These are phyloP conservation scores for Dermatemys mawii DNA, from an alignment of 2,113 vertebrate genomes.

Conservation along the genomic window DNA sequence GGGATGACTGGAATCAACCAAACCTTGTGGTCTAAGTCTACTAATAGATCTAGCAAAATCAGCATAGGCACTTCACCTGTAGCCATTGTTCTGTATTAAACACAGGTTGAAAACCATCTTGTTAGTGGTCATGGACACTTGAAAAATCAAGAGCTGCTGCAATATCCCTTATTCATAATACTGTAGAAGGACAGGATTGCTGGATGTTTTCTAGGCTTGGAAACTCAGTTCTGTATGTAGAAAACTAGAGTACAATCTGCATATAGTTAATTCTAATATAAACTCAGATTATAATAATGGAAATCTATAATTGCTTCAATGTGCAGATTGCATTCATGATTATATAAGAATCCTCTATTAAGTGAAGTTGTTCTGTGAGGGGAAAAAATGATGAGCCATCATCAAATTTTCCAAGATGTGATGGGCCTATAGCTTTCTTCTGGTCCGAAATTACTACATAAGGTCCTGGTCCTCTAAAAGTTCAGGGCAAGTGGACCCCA, in stretches of 20 bases:
- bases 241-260: neutral
- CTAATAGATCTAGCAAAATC: neutral
- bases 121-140: neutral
- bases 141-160: neutral
- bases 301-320: neutral
- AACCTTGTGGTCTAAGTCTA: neutral
- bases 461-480: neutral
- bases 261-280: neutral
- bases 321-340: neutral
- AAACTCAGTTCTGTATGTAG: neutral
- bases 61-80: neutral
- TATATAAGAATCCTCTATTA: neutral
- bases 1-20: neutral
- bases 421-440: neutral
- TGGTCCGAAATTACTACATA: neutral
- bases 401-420: neutral
- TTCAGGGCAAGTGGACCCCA: neutral
- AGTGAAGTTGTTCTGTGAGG: neutral
- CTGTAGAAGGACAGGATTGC: neutral
- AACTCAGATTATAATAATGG: neutral
- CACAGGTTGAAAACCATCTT: neutral
- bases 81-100: neutral
- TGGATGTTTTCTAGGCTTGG: neutral
- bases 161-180: neutral
- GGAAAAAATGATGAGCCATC: neutral